Percentiles rank a stretch among this genome's conserved stretches.
phyloP scores from a whole-genome alignment of 2,113 vertebrate genomes.

The Drymodes brunneopygia region DNA sequence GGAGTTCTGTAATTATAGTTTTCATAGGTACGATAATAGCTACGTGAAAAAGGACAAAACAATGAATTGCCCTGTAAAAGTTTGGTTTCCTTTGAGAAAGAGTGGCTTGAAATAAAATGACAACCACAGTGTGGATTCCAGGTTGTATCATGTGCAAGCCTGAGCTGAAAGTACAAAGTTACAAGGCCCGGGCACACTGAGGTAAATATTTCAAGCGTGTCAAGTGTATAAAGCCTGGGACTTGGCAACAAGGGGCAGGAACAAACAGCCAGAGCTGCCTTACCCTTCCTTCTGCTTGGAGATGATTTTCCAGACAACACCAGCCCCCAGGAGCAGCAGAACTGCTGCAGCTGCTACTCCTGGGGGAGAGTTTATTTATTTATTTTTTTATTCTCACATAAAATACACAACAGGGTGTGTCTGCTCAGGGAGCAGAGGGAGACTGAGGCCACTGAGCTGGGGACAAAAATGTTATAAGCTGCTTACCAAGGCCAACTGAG shows the following conservation, averaged over 20 bases:
- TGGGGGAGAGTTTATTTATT: too few relatives aligned
- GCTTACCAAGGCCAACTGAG: constrained; percentile 32
- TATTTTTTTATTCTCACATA: not conserved
- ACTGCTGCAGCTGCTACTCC: not conserved
- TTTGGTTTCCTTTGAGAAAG: not conserved
- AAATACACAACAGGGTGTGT: not conserved
- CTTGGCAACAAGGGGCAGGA: not conserved
- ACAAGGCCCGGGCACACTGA: not conserved
- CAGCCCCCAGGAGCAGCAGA: constrained; percentile 29
- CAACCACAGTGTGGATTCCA: not conserved
- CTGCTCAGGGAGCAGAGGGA: not conserved
- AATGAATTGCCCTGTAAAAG: not conserved
- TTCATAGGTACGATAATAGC: constrained; percentile 1
- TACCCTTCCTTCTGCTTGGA: constrained; percentile 57
- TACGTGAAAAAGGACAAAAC: not conserved
- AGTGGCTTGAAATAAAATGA: not conserved
- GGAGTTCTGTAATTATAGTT: not conserved
- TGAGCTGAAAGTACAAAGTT: not conserved
- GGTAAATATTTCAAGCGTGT: not conserved
- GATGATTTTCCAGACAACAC: constrained; percentile 7
- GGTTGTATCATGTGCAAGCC: not conserved
- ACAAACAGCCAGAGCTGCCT: not conserved
- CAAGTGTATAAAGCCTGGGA: not conserved
- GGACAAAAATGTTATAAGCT: not conserved
- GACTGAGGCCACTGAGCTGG: not conserved